These are phyloP conservation scores for Xyliphius kryptos DNA, from an alignment of 2,113 vertebrate genomes.

Conservation along the genomic window DNA sequence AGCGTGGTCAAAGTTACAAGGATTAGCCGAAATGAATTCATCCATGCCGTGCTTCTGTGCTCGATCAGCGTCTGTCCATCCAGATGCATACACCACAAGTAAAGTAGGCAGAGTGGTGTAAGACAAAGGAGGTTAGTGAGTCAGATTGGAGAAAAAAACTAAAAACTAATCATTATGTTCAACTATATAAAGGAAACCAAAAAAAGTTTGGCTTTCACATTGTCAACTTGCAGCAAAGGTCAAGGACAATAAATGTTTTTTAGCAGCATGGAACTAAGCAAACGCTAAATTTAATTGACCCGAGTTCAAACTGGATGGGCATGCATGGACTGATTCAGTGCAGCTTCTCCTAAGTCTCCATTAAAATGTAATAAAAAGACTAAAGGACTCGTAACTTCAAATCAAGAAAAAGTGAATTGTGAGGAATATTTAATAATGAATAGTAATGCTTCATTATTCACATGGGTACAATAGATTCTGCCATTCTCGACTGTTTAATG, in stretches of 20 bases:
- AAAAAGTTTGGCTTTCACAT: slow-evolving; percentile 74
- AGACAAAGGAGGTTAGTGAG: slow-evolving; percentile 58
- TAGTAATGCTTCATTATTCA: slow-evolving; percentile 44
- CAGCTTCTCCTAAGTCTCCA: slow-evolving; percentile 21
- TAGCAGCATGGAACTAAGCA: slow-evolving; percentile 49
- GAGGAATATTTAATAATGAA: slow-evolving; percentile 31
- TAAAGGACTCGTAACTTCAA: slow-evolving; percentile 23
- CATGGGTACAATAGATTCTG: slow-evolving; percentile 86
- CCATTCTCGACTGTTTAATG: slow-evolving; percentile 78
- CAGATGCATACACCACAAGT: slow-evolving; percentile 82
- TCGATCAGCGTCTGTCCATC: slow-evolving; percentile 97
- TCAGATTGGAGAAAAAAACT: slow-evolving; percentile 39
- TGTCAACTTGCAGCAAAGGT: slow-evolving; percentile 96
- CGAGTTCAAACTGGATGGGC: slow-evolving; percentile 53
- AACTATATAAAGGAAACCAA: slow-evolving; percentile 67
- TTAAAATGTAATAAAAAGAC: background rate
- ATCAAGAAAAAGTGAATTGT: slow-evolving; percentile 25
- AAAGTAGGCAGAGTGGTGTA: slow-evolving; percentile 47
- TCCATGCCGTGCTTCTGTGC: slow-evolving; percentile 99
- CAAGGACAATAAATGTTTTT: slow-evolving; percentile 61
- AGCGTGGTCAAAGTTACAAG: slow-evolving; percentile 99
- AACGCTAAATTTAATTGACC: slow-evolving; percentile 47
- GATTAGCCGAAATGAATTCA: slow-evolving; percentile 99
- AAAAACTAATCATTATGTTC: slow-evolving; percentile 43
- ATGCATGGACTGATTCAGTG: slow-evolving; percentile 52